Conservation (phyloP, 1,140 invertebrate species). For the Pogonus chalceus region DNA sequence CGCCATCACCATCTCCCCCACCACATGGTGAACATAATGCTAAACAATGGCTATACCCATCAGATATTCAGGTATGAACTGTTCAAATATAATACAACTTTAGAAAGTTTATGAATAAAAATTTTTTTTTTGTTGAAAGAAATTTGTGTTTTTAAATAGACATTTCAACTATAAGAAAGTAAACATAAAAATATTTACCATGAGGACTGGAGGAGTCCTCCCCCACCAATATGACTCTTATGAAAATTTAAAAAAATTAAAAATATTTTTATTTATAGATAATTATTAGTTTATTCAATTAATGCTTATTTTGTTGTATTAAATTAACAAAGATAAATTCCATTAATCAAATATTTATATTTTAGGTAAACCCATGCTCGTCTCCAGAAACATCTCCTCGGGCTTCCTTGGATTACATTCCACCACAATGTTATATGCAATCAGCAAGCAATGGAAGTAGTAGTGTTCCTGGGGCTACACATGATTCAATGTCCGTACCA, state of each 20-base stretch:
- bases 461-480: conserved; percentile 12
- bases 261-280: too few species aligned
- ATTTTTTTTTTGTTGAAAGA: conserved; percentile 4
- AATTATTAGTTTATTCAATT: too few species aligned
- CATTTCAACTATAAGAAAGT: too few species aligned
- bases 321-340: too few species aligned
- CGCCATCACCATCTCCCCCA: conserved; percentile 48
- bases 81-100: too few species aligned
- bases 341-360: too few species aligned
- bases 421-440: conserved; percentile 33
- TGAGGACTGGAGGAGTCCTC: too few species aligned
- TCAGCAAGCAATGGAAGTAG: conserved; percentile 15
- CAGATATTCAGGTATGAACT: conserved; percentile 51
- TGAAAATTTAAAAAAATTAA: too few species aligned
- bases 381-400: conserved; percentile 38
- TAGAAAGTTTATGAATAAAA: too few species aligned
- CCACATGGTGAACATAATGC: conserved; percentile 39
- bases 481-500: conserved; percentile 9
- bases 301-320: too few species aligned
- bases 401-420: conserved; percentile 38
- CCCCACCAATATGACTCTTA: too few species aligned
- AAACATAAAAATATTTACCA: too few species aligned
- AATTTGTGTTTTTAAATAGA: conserved; percentile 7
- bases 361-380: conserved; percentile 35
- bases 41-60: conserved; percentile 49